phyloP scores from a whole-genome alignment of 2,888 invertebrate genomes.

The Acanthopleura granulata region DNA sequence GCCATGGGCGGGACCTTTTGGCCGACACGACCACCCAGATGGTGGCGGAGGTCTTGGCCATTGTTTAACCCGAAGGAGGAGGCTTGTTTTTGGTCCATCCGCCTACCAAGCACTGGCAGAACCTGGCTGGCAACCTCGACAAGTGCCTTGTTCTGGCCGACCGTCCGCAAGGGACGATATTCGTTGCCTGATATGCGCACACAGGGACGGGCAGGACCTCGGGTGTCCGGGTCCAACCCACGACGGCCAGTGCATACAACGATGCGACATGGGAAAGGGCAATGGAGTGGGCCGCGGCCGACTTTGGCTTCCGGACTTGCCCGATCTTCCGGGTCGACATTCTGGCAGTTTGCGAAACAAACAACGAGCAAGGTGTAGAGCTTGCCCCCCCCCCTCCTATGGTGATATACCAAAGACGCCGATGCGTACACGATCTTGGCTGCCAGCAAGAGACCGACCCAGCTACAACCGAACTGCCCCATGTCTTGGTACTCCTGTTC shows the following conservation, averaged over 20 bases:
- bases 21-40: not conserved
- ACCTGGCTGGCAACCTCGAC: not conserved
- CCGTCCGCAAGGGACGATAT: conserved; percentile 12
- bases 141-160: conserved; percentile 22
- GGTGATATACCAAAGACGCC: not conserved
- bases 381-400: not conserved
- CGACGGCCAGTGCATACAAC: not conserved
- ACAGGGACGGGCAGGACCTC: not conserved
- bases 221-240: conserved; percentile 13
- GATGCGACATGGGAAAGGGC: not conserved
- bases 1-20: conserved; percentile 26
- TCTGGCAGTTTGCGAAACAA: too few relatives aligned
- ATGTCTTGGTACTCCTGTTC: too few relatives aligned
- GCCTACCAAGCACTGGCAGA: conserved; percentile 14
- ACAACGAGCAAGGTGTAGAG: conserved; percentile 5
- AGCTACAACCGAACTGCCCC: too few relatives aligned
- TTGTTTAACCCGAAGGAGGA: conserved; percentile 11
- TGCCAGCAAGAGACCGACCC: too few relatives aligned
- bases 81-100: conserved; percentile 6
- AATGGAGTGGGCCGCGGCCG: conserved; percentile 9
- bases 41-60: conserved; percentile 9
- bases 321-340: conserved; percentile 20
- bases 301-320: conserved; percentile 13
- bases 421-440: too few relatives aligned
- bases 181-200: conserved; percentile 20